Percentiles rank a stretch among this genome's conserved stretches.
These are phyloP conservation scores for Oxygymnocypris stewartii DNA, from an alignment of 2,113 vertebrate genomes.

Conservation along the genomic window DNA sequence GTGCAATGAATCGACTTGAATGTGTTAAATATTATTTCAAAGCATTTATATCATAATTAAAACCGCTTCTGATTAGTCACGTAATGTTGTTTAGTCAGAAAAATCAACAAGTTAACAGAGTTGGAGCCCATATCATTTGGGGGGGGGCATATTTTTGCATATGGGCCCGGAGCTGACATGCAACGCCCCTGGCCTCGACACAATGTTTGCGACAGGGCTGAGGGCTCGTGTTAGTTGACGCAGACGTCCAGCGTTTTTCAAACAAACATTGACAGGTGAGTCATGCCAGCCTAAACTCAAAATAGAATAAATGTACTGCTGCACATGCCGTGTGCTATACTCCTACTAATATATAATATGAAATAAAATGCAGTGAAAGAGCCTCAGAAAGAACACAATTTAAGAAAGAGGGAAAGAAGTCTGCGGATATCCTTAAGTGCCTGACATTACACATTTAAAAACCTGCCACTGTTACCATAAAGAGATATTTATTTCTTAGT, in stretches of 20 bases:
- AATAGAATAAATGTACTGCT: conserved; percentile 26
- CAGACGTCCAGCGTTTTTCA: conserved; percentile 31
- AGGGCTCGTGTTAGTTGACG: neutral
- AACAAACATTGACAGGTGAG: conserved; percentile 45
- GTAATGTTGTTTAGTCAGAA: no score
- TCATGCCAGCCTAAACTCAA: conserved; percentile 50
- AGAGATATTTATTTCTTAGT: neutral
- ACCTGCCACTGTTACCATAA: neutral
- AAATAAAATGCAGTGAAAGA: conserved; percentile 42
- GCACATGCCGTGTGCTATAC: neutral
- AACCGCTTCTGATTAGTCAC: no score
- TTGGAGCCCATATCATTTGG: no score
- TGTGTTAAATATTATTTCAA: no score
- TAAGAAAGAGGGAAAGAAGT: neutral
- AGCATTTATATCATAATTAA: no score
- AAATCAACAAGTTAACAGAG: no score
- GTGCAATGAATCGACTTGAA: no score
- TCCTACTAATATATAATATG: conserved; percentile 48
- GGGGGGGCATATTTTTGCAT: no score
- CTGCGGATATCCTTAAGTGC: neutral
- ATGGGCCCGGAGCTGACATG: no score
- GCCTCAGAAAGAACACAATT: neutral
- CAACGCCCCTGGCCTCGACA: no score
- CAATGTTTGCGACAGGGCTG: neutral
- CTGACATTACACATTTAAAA: neutral